These are phyloP conservation scores for Popillia japonica DNA, from an alignment of 1,140 invertebrate genomes.

Conservation along the genomic window DNA sequence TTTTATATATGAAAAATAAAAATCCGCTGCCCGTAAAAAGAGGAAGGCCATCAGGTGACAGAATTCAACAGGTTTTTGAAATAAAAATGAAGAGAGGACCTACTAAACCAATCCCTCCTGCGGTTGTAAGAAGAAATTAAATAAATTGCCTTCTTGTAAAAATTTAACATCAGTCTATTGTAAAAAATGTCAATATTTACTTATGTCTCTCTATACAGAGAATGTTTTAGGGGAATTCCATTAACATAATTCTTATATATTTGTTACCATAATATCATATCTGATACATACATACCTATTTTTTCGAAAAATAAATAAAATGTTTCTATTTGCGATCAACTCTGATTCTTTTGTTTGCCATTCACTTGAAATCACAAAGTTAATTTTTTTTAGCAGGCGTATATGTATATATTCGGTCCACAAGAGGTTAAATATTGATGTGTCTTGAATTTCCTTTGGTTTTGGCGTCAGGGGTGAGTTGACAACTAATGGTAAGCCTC, in stretches of 20 bases:
- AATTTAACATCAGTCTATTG: neutral
- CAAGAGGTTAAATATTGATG: neutral
- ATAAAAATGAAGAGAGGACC: neutral
- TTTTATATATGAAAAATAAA: neutral
- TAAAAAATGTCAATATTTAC: neutral
- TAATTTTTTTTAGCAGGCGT: neutral
- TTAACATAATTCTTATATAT: too few relatives aligned
- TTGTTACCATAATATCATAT: too few relatives aligned
- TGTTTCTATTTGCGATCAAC: neutral
- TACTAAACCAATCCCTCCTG: neutral
- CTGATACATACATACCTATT: too few relatives aligned
- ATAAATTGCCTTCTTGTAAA: neutral
- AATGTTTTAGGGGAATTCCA: too few relatives aligned
- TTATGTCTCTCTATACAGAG: too few relatives aligned
- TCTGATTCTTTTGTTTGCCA: neutral
- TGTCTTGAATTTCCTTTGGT: too few relatives aligned
- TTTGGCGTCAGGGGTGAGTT: too few relatives aligned
- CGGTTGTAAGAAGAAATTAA: neutral
- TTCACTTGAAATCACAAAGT: neutral
- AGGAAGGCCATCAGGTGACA: neutral
- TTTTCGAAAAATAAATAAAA: too few relatives aligned
- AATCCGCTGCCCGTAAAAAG: neutral
- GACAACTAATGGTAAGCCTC: too few relatives aligned
- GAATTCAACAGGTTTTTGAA: neutral
- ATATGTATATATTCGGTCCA: neutral